Evolutionary conservation across 2,113 vertebrate genomes (phyloP), one percentile per base, ranked within the genome.

Genomic region (Oncorhynchus mykiss): DNA sequence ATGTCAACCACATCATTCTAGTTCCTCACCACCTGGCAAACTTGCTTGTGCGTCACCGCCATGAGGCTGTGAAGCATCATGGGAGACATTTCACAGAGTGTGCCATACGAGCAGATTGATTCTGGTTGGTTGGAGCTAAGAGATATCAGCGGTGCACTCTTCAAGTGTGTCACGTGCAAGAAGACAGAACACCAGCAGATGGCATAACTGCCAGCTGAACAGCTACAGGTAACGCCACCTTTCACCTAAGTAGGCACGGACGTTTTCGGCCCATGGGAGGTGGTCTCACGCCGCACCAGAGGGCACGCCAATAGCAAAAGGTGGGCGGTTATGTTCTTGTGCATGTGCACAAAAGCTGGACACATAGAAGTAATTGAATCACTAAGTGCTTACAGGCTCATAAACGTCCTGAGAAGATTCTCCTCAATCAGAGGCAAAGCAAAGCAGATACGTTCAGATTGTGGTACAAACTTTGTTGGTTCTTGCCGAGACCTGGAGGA

Each of bases 271-370:
- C 77, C 34, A 39, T 39, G 34, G 34, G 7, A 39, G 34, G 54
- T 84, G 1, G 65, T 24, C 1, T 77, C 80, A 64, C 31, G 24
- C 0, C 7, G 12, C 0, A 85, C 83, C 0, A 75, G 81, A 72
- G 16, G 62, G 0, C 16, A 74, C 3, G 3, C n/a, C 1, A 24
- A 80, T 20, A 77, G 73, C 8, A 80, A 83, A 24, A 11, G 67
- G 3, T 87, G 78, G 83, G 83, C 76, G 1, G 67, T 85, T 0
- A 80, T 87, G 2, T 86, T 87, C 11, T 78, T 34, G 2, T 86
- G 80, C n/a, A 59, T 85, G 78, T 80, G n/a, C 13, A 27, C 71
- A 39, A 78, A 69, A 34, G 80, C 74, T 1, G 69, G 77, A 20
- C 79, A 73, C 57, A 76, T 85, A 3, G 78, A 64, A 72, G 81